A percentile compares a stretch with the other conserved stretches of the same genome.
These are phyloP conservation scores for Engystomops pustulosus DNA, from an alignment of 2,113 vertebrate genomes.

Conservation along the genomic window DNA sequence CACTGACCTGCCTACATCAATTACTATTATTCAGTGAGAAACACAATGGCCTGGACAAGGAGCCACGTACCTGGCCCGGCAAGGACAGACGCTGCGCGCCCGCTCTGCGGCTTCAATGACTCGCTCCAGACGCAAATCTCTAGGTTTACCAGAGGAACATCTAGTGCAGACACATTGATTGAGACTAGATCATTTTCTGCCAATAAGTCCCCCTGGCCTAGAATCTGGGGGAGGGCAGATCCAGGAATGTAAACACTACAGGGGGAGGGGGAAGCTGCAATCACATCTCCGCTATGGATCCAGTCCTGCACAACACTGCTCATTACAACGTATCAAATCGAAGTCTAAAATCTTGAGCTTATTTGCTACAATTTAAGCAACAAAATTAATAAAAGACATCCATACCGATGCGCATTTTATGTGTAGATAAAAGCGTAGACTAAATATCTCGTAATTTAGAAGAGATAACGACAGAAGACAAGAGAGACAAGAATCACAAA, in stretches of 20 bases:
- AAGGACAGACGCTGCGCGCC: neutral
- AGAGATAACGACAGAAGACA: too few relatives aligned
- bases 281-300: neutral
- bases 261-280: neutral
- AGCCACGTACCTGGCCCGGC: neutral
- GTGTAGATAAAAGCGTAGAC: too few relatives aligned
- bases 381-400: too few relatives aligned
- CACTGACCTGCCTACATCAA: neutral
- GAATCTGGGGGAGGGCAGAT: neutral
- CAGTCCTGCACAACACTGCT: neutral
- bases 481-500: too few relatives aligned
- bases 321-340: too few relatives aligned
- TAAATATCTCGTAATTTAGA: too few relatives aligned
- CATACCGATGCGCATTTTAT: too few relatives aligned
- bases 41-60: neutral
- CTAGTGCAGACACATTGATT: conserved; percentile 43
- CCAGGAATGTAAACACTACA: neutral
- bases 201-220: conserved; percentile 25
- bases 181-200: conserved; percentile 37
- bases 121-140: neutral
- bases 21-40: neutral
- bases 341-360: too few relatives aligned
- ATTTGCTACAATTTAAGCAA: too few relatives aligned
- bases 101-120: neutral
- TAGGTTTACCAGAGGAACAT: neutral